A percentile compares a stretch with the other conserved stretches of the same genome.
Conservation (phyloP, 2,888 invertebrate genomes). For the Eupithecia subumbrata region DNA sequence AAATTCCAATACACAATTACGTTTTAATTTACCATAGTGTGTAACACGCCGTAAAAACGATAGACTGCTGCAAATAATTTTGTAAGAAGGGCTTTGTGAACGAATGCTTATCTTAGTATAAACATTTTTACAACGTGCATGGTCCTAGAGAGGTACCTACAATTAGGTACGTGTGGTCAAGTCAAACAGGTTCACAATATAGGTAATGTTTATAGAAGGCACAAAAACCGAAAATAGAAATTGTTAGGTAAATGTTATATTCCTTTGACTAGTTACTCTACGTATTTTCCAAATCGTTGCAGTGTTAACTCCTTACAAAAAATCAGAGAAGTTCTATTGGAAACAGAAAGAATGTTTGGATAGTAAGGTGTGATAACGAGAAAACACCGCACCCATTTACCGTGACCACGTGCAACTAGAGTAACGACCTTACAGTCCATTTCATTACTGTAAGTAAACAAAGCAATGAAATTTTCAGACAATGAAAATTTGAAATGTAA, state of each 20-base stretch:
- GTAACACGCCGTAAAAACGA: neutral
- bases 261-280: neutral
- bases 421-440: slow-evolving; percentile 14
- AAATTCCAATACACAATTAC: slow-evolving; percentile 16
- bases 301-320: neutral
- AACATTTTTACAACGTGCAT: neutral
- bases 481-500: slow-evolving; percentile 47
- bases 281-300: neutral
- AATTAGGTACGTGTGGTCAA: neutral
- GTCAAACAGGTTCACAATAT: neutral
- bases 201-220: too few species aligned
- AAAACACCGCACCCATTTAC: slow-evolving; percentile 17
- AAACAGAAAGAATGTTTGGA: neutral
- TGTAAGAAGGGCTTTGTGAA: slow-evolving; percentile 1
- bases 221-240: too few species aligned
- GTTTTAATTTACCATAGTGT: slow-evolving; percentile 16
- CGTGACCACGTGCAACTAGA: slow-evolving; percentile 13
- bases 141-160: neutral
- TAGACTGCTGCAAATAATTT: slow-evolving; percentile 6
- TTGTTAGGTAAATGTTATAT: neutral
- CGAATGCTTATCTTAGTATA: neutral
- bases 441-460: slow-evolving; percentile 35
- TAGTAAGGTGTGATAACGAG: slow-evolving; percentile 7
- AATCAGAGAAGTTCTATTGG: neutral
- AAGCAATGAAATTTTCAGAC: slow-evolving; percentile 23